A percentile compares a stretch with the other conserved stretches of the same genome.
phyloP scores from a whole-genome alignment of 2,888 invertebrate genomes.

The Lepidocyrtoides sp. region DNA sequence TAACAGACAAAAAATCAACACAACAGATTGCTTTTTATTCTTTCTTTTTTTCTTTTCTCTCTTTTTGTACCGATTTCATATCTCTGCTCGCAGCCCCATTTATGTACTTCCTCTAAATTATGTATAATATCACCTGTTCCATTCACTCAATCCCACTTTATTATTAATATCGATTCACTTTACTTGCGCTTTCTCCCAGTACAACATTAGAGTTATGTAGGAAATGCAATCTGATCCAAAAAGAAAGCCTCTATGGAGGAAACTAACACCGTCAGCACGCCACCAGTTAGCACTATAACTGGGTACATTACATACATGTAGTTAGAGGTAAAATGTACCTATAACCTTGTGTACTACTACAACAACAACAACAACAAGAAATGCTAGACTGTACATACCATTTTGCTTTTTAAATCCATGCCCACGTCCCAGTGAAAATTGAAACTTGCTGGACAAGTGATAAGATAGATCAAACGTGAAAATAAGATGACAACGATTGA shows the following conservation, averaged over 20 bases:
- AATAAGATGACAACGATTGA: not conserved
- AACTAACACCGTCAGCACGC: conserved; percentile 36
- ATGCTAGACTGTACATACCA: too few species aligned
- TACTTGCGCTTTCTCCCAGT: not conserved
- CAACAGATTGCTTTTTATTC: conserved; percentile 40
- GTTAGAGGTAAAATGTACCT: too few species aligned
- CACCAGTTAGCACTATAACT: not conserved
- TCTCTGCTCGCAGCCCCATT: conserved; percentile 27
- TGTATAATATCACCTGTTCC: conserved; percentile 59
- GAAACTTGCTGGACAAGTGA: not conserved
- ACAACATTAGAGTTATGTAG: not conserved
- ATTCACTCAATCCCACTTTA: conserved; percentile 52
- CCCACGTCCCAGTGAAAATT: conserved; percentile 7
- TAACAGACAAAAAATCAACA: not conserved
- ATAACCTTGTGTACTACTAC: not conserved
- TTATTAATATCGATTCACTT: conserved; percentile 55
- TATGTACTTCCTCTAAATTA: conserved; percentile 23
- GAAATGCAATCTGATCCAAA: conserved; percentile 47
- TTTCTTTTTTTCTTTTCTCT: not conserved
- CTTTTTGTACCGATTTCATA: conserved; percentile 26
- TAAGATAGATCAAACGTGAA: not conserved
- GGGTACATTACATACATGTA: not conserved
- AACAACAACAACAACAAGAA: not conserved
- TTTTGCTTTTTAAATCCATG: not conserved
- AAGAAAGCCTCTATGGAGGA: conserved; percentile 8